phyloP scores from a whole-genome alignment of 2,113 vertebrate genomes.

The Taxidea taxus region DNA sequence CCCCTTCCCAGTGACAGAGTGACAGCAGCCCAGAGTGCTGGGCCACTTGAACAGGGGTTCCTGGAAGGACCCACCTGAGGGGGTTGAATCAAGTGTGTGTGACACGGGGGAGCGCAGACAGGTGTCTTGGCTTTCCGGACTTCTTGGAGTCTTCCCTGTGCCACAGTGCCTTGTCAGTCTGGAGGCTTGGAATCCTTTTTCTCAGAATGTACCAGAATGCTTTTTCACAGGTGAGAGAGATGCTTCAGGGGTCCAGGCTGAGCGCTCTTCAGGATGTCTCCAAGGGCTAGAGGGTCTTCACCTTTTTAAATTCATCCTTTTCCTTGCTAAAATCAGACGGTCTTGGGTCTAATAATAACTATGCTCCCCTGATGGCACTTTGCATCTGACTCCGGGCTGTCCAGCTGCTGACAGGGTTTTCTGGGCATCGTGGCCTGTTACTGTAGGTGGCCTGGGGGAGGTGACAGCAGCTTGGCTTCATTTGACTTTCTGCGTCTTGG shows the following conservation, averaged over 20 bases:
- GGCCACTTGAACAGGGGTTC: background rate
- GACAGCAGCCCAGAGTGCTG: background rate
- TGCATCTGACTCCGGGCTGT: background rate
- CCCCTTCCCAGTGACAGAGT: background rate
- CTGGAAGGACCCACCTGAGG: background rate
- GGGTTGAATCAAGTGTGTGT: background rate
- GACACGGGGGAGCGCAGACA: background rate
- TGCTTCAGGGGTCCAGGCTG: background rate
- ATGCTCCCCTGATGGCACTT: background rate
- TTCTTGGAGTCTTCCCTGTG: background rate
- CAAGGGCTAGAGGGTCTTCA: background rate
- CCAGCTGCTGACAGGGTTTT: background rate
- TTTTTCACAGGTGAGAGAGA: background rate
- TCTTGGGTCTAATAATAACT: background rate
- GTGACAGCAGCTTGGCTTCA: background rate
- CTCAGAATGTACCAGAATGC: background rate
- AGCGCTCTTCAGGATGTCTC: background rate
- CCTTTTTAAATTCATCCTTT: background rate
- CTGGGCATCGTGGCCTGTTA: accelerated
- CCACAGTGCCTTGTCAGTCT: background rate
- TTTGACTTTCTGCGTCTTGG: background rate
- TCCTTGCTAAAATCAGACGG: background rate
- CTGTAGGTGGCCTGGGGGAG: background rate
- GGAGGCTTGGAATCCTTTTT: background rate
- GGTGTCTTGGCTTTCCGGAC: background rate